phyloP scores from a whole-genome alignment of 2,113 vertebrate genomes.

The Noturus placidus region DNA sequence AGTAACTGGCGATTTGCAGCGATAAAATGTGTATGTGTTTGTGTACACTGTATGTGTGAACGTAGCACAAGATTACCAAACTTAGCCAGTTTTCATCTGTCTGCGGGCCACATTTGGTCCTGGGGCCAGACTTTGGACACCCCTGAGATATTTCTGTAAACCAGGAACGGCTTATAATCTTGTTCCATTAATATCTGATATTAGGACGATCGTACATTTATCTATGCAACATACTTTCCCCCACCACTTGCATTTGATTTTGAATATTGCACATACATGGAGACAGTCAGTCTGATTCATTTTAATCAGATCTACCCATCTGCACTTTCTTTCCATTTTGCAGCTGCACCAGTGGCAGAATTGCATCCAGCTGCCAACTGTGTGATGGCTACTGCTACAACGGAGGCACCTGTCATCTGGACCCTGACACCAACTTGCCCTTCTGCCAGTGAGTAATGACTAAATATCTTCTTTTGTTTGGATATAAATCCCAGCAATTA shows the following conservation, averaged over 20 bases:
- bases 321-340: slow-evolving; percentile 47
- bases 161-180: background rate
- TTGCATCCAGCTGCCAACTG: slow-evolving; percentile 92
- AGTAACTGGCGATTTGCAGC: no score
- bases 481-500: slow-evolving; percentile 36
- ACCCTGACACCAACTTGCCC: slow-evolving; percentile 91
- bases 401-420: slow-evolving; percentile 93
- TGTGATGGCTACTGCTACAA: slow-evolving; percentile 99
- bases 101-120: background rate
- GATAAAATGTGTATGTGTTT: no score
- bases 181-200: background rate
- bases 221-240: background rate
- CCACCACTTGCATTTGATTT: background rate
- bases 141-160: background rate
- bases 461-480: slow-evolving; percentile 57
- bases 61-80: no score
- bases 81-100: background rate
- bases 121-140: background rate
- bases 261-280: background rate
- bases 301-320: background rate
- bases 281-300: background rate
- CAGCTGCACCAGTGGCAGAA: slow-evolving; percentile 96
- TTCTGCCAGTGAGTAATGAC: slow-evolving; percentile 94
- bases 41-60: no score
- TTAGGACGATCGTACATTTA: background rate